Base-by-base conservation (phyloP, 1,140 invertebrate species). In the Ptiloglossa arizonensis region DNA sequence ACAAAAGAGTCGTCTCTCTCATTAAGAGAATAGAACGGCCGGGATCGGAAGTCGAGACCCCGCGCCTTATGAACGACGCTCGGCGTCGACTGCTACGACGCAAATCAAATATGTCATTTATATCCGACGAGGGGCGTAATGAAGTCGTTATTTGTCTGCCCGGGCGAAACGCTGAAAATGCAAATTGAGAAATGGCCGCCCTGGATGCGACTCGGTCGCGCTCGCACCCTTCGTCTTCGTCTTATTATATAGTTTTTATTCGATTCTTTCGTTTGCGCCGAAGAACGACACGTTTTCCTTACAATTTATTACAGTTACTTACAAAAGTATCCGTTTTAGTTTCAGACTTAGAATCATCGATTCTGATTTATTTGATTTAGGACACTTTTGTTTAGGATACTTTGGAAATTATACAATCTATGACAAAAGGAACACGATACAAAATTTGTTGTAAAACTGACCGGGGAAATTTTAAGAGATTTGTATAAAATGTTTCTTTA, bases 51-150 rank as follows among this genome's bases (percentile, higher is more conserved):
- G 59, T 52, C 52, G 13, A 22, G 44, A n/a, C n/a, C 41, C 27
- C 13, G 27, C 52, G 66, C 22, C 64, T 76, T 76, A 57, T 69
- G 69, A 79, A 72, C 35, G 72, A 64, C 35, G 56, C 13, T 13
- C 38, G 59, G n/a, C 29, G 54, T 22, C 60, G 64, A 52, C 52
- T 48, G 76, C 60, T 46, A 46, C 60, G 84, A 71, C 79, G 80
- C 71, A 83, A 89, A 87, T 89, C 87, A 88, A 89, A 89, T 89
- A 88, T 89, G 89, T 88, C 89, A 88, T 87, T 89, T 88, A 88
- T 88, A 89, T 87, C 85, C 88, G 86, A 88, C 89, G 87, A 89
- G 81, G 52, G 62, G 50, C 77, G 77, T 89, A 89, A 90, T 87
- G 88, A 89, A 89, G 84, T 88, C 88, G 82, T 89, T 89, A 89